Percentiles rank a stretch among this genome's conserved stretches.
Conservation (phyloP, 2,888 invertebrate species). For the Sesia apiformis region DNA sequence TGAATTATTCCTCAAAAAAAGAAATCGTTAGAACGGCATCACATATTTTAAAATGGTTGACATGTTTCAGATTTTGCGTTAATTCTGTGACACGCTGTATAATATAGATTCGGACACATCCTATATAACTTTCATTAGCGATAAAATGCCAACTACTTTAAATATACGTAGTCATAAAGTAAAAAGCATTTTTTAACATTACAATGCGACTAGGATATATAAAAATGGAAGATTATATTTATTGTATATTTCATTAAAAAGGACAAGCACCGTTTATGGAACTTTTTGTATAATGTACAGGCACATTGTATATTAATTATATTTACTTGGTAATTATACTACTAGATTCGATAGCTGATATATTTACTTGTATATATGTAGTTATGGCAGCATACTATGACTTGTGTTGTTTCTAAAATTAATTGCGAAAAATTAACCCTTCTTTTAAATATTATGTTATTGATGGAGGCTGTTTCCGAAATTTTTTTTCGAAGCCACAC, state of each 20-base stretch:
- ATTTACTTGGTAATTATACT: constrained; percentile 12
- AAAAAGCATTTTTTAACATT: constrained; percentile 52
- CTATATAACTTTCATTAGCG: too few relatives aligned
- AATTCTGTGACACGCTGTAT: too few relatives aligned
- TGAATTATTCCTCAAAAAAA: too few relatives aligned
- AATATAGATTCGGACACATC: too few relatives aligned
- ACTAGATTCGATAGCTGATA: constrained; percentile 7
- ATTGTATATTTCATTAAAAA: constrained; percentile 20
- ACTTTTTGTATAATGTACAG: constrained; percentile 41
- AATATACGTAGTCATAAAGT: constrained; percentile 6
- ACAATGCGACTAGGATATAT: constrained; percentile 20
- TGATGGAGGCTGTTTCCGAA: too few relatives aligned
- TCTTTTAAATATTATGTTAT: constrained; percentile 11
- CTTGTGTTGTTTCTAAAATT: constrained; percentile 2
- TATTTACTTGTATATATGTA: constrained; percentile 1
- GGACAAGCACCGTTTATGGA: constrained; percentile 45
- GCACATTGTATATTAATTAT: constrained; percentile 40
- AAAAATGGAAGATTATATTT: constrained; percentile 36
- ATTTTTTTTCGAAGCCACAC: neutral
- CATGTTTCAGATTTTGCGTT: too few relatives aligned
- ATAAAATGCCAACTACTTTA: constrained; percentile 9
- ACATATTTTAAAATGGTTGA: too few relatives aligned
- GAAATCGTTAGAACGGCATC: too few relatives aligned
- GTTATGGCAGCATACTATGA: neutral
- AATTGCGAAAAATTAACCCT: constrained; percentile 7